Conservation (phyloP, 2,888 invertebrate species). For the Drosophila nr. fundita region DNA sequence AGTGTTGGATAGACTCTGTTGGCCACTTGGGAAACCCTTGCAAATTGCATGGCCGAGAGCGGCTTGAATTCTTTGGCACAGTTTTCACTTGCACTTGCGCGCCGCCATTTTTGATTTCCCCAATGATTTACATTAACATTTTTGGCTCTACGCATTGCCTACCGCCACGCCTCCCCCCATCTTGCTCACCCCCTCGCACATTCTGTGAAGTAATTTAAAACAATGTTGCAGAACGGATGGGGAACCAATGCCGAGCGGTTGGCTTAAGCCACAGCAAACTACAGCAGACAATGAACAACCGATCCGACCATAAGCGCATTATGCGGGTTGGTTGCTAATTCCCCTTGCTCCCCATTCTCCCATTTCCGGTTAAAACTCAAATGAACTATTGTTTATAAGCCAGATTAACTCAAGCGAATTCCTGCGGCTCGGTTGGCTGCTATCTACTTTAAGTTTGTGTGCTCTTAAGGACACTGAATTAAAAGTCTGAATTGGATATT, state of each 20-base stretch:
- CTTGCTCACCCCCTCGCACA: constrained; percentile 6
- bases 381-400: constrained; percentile 79
- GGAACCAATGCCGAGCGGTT: constrained; percentile 8
- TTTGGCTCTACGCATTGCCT: constrained; percentile 59
- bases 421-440: constrained; percentile 23
- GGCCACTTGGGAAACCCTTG: constrained; percentile 80
- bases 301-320: constrained; percentile 71
- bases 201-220: constrained; percentile 66
- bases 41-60: constrained; percentile 74
- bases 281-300: constrained; percentile 55
- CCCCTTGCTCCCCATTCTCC: background rate
- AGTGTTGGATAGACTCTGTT: constrained; percentile 25
- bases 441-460: constrained; percentile 21
- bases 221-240: constrained; percentile 2
- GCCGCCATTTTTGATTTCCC: constrained; percentile 76
- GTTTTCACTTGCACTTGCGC: constrained; percentile 74
- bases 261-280: constrained; percentile 33
- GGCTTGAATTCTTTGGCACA: constrained; percentile 68
- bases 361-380: constrained; percentile 41
- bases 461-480: background rate
- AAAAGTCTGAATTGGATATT: background rate
- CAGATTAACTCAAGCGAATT: constrained; percentile 48
- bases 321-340: constrained; percentile 65
- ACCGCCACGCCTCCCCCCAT: background rate
- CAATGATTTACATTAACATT: constrained; percentile 79